phyloP scores from a whole-genome alignment of 1,140 invertebrate species.

The Dendrolimus kikuchii region DNA sequence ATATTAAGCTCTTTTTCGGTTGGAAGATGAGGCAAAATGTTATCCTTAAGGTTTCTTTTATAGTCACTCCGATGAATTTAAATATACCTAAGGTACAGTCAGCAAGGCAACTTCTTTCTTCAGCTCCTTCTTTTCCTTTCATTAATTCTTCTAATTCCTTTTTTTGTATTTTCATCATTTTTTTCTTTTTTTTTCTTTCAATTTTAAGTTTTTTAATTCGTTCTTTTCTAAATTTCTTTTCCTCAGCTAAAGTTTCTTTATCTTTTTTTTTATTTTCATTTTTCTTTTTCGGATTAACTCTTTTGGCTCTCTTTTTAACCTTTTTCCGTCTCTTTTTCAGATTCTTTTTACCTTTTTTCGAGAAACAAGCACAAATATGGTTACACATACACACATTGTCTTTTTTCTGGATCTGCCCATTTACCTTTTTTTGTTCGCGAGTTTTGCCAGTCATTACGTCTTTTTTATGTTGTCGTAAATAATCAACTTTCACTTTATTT shows the following conservation, averaged over 20 bases:
- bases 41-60: conserved; percentile 10
- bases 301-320: neutral
- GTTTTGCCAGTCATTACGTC: neutral
- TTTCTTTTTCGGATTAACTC: neutral
- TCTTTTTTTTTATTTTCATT: conserved; percentile 9
- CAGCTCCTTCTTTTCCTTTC: conserved; percentile 12
- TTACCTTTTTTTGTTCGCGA: neutral
- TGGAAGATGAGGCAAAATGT: conserved; percentile 18
- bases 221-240: conserved; percentile 11
- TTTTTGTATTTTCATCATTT: conserved; percentile 13
- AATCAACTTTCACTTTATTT: too few relatives aligned
- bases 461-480: neutral
- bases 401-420: neutral
- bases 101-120: conserved; percentile 22
- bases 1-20: conserved; percentile 24
- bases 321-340: conserved; percentile 1
- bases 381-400: conserved; percentile 3
- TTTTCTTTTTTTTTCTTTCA: conserved; percentile 13
- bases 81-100: conserved; percentile 23
- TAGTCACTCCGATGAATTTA: conserved; percentile 17
- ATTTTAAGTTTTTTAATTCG: conserved; percentile 12
- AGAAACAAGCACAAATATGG: conserved; percentile 4
- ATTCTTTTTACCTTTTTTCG: conserved; percentile 1
- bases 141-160: conserved; percentile 13
- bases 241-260: conserved; percentile 14